Base-by-base conservation (phyloP, 2,888 invertebrate genomes). In the Sycophila texana region DNA sequence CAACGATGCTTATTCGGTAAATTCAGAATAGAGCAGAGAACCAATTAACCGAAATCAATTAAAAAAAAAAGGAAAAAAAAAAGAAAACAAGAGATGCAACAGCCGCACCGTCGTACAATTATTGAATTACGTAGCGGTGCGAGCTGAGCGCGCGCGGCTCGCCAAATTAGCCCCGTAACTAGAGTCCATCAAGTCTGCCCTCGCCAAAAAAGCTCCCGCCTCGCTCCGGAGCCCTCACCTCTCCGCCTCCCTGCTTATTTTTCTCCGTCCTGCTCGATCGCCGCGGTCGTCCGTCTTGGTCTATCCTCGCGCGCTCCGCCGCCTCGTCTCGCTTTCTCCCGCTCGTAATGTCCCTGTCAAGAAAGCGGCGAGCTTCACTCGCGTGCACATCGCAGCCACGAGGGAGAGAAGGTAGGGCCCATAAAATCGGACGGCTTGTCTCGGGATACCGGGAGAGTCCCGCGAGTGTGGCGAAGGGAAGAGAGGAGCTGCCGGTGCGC, bases 301-400 rank as follows among this genome's bases (percentile, higher is more conserved):
- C 70, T 77, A 77, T 57, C 75, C 71, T 61, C 20, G 51, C 66
- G 58, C n/a, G 30, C 60, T 73, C 67, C 57, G 67, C n/a, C 16
- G 60, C 30, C 57, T 47, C 47, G 39, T 22, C 51, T 49, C 49
- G 22, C 60, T 71, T 65, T 66, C 72, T 26, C 75, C 77, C 76
- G 81, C 83, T 84, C 85, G 85, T 86, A 88, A 89, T 87, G 88
- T 89, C 87, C 86, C 87, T 87, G 89, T 88, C 88, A 86, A 86
- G 88, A 89, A 86, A 88, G 88, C 86, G 86, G 86, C 86, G 84
- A 86, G 85, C 83, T 84, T 87, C 84, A 81, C 84, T 85, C 83
- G 83, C 81, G 80, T 82, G 82, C 57, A n/a, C 47, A 53, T 49
- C 53, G 39, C 60, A 26, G 49, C 30, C 51, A 18, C 26, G 58